A percentile compares a stretch with the other conserved stretches of the same genome.
phyloP scores from a whole-genome alignment of 2,888 invertebrate species.

The Melinaea menophilus region DNA sequence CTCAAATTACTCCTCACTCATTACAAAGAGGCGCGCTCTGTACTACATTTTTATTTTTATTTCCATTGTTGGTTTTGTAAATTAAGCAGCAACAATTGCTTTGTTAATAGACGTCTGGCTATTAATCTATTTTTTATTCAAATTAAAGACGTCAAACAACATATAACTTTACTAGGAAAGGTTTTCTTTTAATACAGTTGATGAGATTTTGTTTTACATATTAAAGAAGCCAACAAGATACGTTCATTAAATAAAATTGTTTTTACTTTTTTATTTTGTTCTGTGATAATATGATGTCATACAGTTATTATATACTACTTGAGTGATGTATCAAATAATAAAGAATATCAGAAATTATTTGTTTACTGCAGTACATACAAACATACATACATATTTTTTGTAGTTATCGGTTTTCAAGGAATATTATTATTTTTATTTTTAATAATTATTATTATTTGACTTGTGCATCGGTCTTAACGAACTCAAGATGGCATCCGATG shows the following conservation, averaged over 20 bases:
- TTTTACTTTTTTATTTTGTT: neutral
- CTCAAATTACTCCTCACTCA: slow-evolving; percentile 74
- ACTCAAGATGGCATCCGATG: too few relatives aligned
- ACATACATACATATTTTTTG: too few relatives aligned
- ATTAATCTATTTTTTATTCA: slow-evolving; percentile 23
- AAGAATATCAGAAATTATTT: too few relatives aligned
- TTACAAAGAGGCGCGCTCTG: slow-evolving; percentile 58
- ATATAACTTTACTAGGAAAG: neutral
- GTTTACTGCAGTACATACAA: too few relatives aligned
- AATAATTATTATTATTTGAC: too few relatives aligned
- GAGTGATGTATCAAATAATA: too few relatives aligned
- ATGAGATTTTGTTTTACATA: neutral
- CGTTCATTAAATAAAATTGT: neutral
- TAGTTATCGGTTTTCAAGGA: too few relatives aligned
- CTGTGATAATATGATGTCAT: too few relatives aligned
- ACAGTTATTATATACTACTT: too few relatives aligned
- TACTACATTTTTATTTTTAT: slow-evolving; percentile 57
- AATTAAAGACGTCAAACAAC: slow-evolving; percentile 11
- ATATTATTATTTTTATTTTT: too few relatives aligned
- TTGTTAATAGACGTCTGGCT: slow-evolving; percentile 66
- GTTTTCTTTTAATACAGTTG: neutral
- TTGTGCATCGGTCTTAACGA: too few relatives aligned
- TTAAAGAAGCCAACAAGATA: neutral
- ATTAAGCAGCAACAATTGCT: slow-evolving; percentile 73
- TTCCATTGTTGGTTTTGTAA: slow-evolving; percentile 73